These are phyloP conservation scores for Andinoacara biseriatus DNA, from an alignment of 2,113 vertebrate genomes.

Conservation along the genomic window DNA sequence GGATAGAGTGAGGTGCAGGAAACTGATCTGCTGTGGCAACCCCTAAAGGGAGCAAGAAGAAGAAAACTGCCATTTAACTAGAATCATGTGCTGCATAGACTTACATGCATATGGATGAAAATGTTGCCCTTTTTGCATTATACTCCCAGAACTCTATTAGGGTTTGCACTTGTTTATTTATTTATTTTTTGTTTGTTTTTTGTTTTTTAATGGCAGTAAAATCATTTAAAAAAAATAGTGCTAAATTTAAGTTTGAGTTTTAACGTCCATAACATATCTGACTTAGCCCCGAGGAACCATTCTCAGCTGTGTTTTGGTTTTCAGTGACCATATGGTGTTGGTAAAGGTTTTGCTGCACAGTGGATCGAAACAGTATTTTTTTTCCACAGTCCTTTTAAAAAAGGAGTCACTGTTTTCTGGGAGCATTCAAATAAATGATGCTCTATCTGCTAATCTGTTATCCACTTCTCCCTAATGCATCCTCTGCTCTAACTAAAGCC, in stretches of 20 bases:
- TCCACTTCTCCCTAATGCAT: background rate
- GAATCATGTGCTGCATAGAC: background rate
- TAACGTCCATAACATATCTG: background rate
- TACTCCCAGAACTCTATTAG: background rate
- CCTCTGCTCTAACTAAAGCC: constrained; percentile 2
- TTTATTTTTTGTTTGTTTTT: no score
- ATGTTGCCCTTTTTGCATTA: background rate
- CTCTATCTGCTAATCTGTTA: background rate
- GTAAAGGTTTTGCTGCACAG: background rate
- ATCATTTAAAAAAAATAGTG: no score
- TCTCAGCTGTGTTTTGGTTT: background rate
- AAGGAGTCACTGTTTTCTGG: background rate
- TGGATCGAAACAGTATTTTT: background rate
- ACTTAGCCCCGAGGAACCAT: background rate
- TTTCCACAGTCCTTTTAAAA: background rate
- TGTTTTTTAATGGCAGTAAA: background rate
- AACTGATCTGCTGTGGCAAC: background rate
- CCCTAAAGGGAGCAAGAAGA: background rate
- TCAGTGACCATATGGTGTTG: background rate
- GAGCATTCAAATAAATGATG: background rate
- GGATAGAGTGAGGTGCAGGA: background rate
- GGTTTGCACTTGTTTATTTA: background rate
- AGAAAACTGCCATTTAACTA: background rate
- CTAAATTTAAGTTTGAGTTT: background rate
- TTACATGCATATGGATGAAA: background rate